A percentile compares a stretch with the other conserved stretches of the same genome.
Conservation (phyloP, 35 echinoderm and acorn worm genomes). For the Ophiothrix spiculata region DNA sequence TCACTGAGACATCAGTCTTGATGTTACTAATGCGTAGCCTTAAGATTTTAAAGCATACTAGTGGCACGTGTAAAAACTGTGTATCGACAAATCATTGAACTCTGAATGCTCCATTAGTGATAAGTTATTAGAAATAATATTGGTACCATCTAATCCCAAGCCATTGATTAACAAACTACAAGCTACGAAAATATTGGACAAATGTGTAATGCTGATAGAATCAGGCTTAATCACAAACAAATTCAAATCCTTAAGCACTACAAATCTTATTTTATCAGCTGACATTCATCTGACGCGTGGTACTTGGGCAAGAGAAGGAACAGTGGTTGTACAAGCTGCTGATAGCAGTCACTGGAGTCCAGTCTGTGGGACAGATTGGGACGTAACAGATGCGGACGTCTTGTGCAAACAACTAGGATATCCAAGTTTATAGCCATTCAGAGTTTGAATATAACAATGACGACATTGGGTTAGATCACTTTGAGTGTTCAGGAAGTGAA, state of each 20-base stretch:
- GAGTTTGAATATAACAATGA: neutral
- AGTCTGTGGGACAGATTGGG: neutral
- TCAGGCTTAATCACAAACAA: neutral
- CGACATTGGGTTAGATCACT: too few relatives aligned
- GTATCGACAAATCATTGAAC: too few relatives aligned
- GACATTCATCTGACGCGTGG: neutral
- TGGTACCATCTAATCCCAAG: neutral
- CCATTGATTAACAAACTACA: neutral
- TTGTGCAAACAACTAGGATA: neutral
- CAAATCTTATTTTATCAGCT: neutral
- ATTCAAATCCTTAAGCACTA: neutral
- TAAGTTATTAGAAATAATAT: too few relatives aligned
- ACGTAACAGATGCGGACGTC: neutral
- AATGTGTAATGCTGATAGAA: neutral
- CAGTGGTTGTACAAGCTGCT: neutral
- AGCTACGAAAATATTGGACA: neutral
- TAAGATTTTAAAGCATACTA: too few relatives aligned
- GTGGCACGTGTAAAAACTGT: too few relatives aligned
- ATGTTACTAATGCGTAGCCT: too few relatives aligned
- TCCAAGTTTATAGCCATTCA: neutral
- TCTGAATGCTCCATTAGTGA: too few relatives aligned
- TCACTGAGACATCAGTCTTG: too few relatives aligned
- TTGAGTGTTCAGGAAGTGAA: neutral
- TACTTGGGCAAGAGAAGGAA: neutral
- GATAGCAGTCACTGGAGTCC: neutral